Percentiles rank a stretch among this genome's conserved stretches.
Evolutionary conservation across 2,797 vertebrate species (phyloP).

Genomic region (Lates japonicus): DNA sequence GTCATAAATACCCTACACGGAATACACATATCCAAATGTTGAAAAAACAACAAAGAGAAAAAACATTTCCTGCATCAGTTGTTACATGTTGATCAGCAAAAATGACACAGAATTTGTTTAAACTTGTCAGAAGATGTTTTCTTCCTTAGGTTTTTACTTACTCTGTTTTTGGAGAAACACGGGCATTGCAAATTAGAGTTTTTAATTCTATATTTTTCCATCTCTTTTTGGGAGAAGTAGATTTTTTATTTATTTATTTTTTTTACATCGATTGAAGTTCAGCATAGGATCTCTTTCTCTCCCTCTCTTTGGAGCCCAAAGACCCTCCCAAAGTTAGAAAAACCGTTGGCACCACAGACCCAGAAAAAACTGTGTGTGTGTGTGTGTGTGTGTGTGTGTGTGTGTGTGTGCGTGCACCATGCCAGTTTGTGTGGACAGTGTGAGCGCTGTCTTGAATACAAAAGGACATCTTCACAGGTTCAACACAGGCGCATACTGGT

Average conservation of each 20-base stretch:
- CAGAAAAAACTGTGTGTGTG: constrained; percentile 41
- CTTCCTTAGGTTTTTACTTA: neutral
- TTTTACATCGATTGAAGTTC: too few relatives aligned
- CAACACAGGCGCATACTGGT: constrained; percentile 43
- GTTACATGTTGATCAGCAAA: neutral
- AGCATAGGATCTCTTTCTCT: neutral
- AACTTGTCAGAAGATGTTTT: neutral
- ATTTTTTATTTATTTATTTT: too few relatives aligned
- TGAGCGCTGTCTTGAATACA: constrained; percentile 65
- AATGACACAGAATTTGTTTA: neutral
- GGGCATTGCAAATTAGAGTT: neutral
- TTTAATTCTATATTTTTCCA: neutral
- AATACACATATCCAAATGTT: neutral
- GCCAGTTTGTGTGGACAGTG: constrained; percentile 63
- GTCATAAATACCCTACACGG: neutral
- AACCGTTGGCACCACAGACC: constrained; percentile 21
- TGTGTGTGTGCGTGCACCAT: constrained; percentile 27
- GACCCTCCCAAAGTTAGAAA: constrained; percentile 61
- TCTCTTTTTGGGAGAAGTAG: too few relatives aligned
- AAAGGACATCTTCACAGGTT: constrained; percentile 69
- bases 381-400: constrained; percentile 21
- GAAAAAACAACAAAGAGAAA: neutral
- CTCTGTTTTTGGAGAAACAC: neutral
- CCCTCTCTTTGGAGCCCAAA: constrained; percentile 20
- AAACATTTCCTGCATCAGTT: neutral